Evolutionary conservation across 2,113 vertebrate species (phyloP), one percentile per base, ranked within the genome.

Genomic region (Ploceus nigricollis): DNA sequence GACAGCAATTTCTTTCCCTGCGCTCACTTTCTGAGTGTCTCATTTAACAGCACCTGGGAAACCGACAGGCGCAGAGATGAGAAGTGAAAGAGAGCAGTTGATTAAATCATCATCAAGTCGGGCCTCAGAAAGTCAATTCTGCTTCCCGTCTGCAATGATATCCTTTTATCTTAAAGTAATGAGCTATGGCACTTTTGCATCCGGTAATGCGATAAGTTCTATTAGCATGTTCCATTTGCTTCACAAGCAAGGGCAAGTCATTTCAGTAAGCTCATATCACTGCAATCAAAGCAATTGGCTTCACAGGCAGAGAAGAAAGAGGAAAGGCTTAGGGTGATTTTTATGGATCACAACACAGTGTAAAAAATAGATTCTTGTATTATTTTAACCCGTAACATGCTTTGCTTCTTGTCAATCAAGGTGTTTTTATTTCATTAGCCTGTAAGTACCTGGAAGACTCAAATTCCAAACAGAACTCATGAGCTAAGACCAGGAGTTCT

Each of bases 121-220:
- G 98, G 98, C 98, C 98, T 98, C 98, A 98, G 98, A 99, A 99
- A 99, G 99, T 99, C 99, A 99, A 99, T 99, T 99, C 99, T 99
- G 99, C 99, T 99, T 97, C 98, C 99, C 98, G 99, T 99, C 99
- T 98, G 98, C 99, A 99, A 98, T 99, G 99, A 99, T 99, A 99
- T 99, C 99, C 99, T 99, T 99, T 99, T 99, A 99, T 99, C 99
- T 99, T 99, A 99, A 99, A 99, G 99, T 99, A 99, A 99, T 99
- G 99, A 99, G 99, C 99, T 99, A 99, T 99, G 99, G 99, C 99
- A 99, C 98, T 99, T 99, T 98, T 98, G 99, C 99, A 99, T 98
- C 98, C 98, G 98, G 99, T 99, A 99, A 99, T 99, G 98, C 99
- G 98, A 99, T 99, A 99, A 99, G 98, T 99, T 99, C 99, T 99